Base-by-base conservation (phyloP, 1,140 invertebrate genomes). In the Lepidurus couesii region DNA sequence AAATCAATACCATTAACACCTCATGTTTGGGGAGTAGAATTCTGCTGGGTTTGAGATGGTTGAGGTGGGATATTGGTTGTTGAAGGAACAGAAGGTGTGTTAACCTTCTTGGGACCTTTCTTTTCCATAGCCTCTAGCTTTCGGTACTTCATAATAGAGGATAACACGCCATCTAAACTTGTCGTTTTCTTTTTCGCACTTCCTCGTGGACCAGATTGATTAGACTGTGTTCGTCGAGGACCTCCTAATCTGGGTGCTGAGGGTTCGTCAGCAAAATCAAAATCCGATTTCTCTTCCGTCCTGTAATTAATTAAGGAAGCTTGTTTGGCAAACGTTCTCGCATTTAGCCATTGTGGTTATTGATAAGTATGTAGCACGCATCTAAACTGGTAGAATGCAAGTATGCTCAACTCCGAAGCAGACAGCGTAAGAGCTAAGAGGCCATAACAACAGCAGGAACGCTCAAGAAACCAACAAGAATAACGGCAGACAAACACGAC, bases 181-280 rank as follows among this genome's bases (percentile, higher is more conserved):
- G 91, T 91, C 1, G 90, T 92, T 84, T 92, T 91, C 84, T 92
- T 92, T 82, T 92, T 92, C 0, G 91, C 90, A 81, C 90, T 91
- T 7, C 90, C 90, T 81, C 91, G 88, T 16, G 90, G 86, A 7
- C 73, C 65, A 6, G 74, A 45, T n/a, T 79, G 74, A 21, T 34
- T 65, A 16, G 89, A 89, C 77, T 88, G 47, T 11, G 65, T 89
- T 80, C 86, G 85, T 0, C 89, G 89, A 79, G 89, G 88, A 81
- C 90, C 87, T 16, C 88, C 83, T 8, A 91, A 90, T 78, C 89
- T 88, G 73, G 91, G 82, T 80, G 89, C 86, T 26, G 90, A 87
- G 2, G 89, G 90, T 84, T 92, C 91, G 80, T 92, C 91, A 89
- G 91, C 90, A 78, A 92, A 92, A 84, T 92, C 91, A 84, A 92